These are phyloP conservation scores for Cheirogaleus major DNA, from an alignment of 2,797 vertebrate genomes.

Conservation along the genomic window DNA sequence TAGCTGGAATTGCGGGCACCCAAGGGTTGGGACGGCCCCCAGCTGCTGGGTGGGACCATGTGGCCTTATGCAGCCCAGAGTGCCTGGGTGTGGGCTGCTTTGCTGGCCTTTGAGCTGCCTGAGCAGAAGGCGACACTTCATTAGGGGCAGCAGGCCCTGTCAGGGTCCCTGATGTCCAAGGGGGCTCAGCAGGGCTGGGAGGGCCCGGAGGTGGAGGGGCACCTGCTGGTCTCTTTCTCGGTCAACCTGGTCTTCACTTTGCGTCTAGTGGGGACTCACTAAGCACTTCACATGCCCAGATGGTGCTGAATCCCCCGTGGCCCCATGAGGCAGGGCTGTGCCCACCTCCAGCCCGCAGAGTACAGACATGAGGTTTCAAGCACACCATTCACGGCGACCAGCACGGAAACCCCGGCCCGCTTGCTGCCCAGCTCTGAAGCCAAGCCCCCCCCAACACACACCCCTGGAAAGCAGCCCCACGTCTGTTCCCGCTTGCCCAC, in stretches of 20 bases:
- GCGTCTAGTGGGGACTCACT: accelerated
- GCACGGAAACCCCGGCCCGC: accelerated
- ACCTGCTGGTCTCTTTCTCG: not conserved
- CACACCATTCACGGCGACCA: accelerated
- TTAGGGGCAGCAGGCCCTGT: accelerated
- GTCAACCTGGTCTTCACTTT: not conserved
- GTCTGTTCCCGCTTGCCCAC: not conserved
- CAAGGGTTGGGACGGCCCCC: accelerated
- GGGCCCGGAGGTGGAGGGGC: not conserved
- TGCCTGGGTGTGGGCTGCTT: not conserved
- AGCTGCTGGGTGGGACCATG: not conserved
- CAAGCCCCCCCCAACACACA: accelerated
- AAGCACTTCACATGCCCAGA: accelerated
- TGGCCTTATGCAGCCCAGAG: accelerated
- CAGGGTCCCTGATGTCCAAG: accelerated
- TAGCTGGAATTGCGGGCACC: not conserved
- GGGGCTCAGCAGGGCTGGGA: accelerated
- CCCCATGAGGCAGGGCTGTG: not conserved
- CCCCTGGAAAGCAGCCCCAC: not conserved
- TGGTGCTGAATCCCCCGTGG: accelerated
- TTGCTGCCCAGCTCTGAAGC: not conserved
- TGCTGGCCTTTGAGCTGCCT: not conserved
- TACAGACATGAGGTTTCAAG: accelerated
- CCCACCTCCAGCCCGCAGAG: accelerated
- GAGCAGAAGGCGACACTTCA: accelerated